Base-by-base conservation (phyloP, 2,797 vertebrate genomes). In the Mycteria americana region DNA sequence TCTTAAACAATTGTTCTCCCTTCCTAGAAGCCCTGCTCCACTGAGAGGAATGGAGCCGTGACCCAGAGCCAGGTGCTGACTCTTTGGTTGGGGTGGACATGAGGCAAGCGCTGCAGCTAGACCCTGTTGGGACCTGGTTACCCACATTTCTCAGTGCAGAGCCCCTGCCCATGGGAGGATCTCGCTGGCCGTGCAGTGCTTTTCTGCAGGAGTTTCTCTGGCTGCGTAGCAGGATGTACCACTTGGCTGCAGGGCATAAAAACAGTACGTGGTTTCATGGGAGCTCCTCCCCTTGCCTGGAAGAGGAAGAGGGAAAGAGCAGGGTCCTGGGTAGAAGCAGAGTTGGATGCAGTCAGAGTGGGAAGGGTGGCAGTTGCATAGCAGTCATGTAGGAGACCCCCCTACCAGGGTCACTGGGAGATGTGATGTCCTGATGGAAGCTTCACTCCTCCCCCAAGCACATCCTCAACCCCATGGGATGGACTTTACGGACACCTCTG, bases 121-220 rank as follows among this genome's bases (percentile, higher is more conserved):
- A 27, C 27, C 28, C 57, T 85, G 59, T 59, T 56, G 72, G 51
- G 63, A 4, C 7, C 37, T 84, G 46, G 11, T 18, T 57, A 23
- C 18, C 39, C 56, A 6, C 6, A 0, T 8, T 46, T 46, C 79
- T 27, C 67, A 13, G 33, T 6, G 19, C n/a, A 43, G 31, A 72
- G 45, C 37, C 43, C n/a, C 62, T 72, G 72, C 19, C 25, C 18
- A 0, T 12, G 39, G 37, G 15, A 80, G 18, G n/a, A 8, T 14
- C 41, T 62, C 0, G 0, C 37, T 65, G 59, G 13, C 41, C 0
- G 0, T 13, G n/a, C 59, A 18, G 8, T 30, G 54, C 64, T 62
- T 70, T n/a, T 37, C 51, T 46, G 33, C 39, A 54, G 57, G 62
- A 67, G 39, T 14, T 84, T 70, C 51, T 50, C 31, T 77, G 73